Conservation (phyloP, 1,140 invertebrate species). For the Oryzaephilus surinamensis region DNA sequence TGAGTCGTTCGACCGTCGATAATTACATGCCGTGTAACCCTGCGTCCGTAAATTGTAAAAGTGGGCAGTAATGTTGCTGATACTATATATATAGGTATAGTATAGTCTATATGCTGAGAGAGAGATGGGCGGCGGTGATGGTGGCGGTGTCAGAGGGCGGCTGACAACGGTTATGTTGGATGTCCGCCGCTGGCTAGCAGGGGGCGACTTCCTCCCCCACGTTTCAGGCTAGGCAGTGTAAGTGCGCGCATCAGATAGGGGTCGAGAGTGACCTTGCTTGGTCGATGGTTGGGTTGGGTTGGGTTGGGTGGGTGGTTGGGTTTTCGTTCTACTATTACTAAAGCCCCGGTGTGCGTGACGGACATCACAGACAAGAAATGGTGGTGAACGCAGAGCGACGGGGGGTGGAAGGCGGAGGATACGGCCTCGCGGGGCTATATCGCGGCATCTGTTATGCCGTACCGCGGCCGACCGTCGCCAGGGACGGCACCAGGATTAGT, state of each 20-base stretch:
- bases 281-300: too few relatives aligned
- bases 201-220: constrained; percentile 2
- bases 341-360: constrained; percentile 20
- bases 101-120: too few relatives aligned
- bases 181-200: constrained; percentile 2
- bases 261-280: constrained; percentile 17
- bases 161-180: constrained; percentile 1
- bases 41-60: constrained; percentile 10
- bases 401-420: constrained; percentile 2
- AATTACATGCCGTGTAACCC: constrained; percentile 9
- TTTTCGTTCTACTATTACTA: too few relatives aligned
- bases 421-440: constrained; percentile 9
- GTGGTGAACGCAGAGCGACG: constrained; percentile 5
- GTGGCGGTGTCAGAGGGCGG: not conserved
- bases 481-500: constrained; percentile 25
- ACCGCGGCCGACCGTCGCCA: constrained; percentile 23
- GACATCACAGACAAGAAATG: too few relatives aligned
- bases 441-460: constrained; percentile 14
- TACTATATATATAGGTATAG: too few relatives aligned
- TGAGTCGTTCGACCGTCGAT: constrained; percentile 13
- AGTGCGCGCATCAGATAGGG: too few relatives aligned
- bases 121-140: not conserved
- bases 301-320: constrained; percentile 8
- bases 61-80: constrained; percentile 2
- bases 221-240: constrained; percentile 9